A percentile compares a stretch with the other conserved stretches of the same genome.
Evolutionary conservation across 2,888 invertebrate species (phyloP).

Genomic region (Strigamia transsilvanica): DNA sequence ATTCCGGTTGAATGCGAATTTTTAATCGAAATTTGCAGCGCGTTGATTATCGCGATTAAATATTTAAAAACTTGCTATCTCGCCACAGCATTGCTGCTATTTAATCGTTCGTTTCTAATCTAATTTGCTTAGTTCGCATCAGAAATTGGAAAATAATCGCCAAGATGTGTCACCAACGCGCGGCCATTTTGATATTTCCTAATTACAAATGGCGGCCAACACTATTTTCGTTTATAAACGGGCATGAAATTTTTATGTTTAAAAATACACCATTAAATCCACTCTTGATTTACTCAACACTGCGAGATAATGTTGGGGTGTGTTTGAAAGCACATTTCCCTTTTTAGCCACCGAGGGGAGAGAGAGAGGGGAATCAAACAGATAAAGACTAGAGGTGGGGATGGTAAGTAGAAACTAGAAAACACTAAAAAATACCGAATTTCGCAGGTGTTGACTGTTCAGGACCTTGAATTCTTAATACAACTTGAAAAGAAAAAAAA

Average conservation of each 20-base stretch:
- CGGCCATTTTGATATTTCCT: too few species aligned
- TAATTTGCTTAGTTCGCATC: too few species aligned
- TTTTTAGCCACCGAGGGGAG: slow-evolving; percentile 13
- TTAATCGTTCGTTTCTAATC: too few species aligned
- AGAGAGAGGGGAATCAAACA: background rate
- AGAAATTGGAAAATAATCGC: too few species aligned
- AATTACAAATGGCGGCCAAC: too few species aligned
- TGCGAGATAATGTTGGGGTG: slow-evolving; percentile 15
- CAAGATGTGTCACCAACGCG: too few species aligned
- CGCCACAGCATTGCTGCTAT: too few species aligned
- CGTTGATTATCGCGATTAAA: too few species aligned
- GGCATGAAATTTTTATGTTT: slow-evolving; percentile 1
- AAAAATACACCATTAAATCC: slow-evolving; percentile 19
- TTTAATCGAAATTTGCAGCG: too few species aligned
- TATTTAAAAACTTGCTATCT: too few species aligned
- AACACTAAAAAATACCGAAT: slow-evolving; percentile 27
- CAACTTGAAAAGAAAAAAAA: background rate
- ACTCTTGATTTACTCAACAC: slow-evolving; percentile 13
- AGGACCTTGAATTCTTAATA: slow-evolving; percentile 33
- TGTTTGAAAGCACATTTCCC: slow-evolving; percentile 4
- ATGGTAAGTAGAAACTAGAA: background rate
- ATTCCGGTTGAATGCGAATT: too few species aligned
- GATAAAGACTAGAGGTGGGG: background rate
- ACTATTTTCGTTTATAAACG: background rate
- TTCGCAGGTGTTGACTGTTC: slow-evolving; percentile 1